Base-by-base conservation (phyloP, 2,888 invertebrate species). In the Petrolisthes cinctipes region DNA sequence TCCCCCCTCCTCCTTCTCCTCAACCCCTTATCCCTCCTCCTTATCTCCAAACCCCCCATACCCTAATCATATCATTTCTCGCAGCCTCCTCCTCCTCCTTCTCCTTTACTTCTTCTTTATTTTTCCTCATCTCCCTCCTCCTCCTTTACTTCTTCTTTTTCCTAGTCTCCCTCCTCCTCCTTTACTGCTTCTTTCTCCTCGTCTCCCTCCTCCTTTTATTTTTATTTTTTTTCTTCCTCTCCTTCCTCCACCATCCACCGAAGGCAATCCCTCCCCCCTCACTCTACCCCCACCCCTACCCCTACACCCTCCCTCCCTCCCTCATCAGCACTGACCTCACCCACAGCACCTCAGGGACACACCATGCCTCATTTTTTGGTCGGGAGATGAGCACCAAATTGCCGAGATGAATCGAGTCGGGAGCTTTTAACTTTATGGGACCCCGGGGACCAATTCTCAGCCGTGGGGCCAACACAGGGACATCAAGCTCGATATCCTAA, bases 311-410 rank as follows among this genome's bases (percentile, higher is more conserved):
- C 68, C 85, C 61, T 17, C 84, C 76, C 61, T 53, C n/a, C 75
- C 75, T 66, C 66, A 17, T 68, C 4, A 61, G 61, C 5, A 78
- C 66, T 61, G 23, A 81, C 66, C 81, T 66, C 81, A 66, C 68
- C 68, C 79, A 71, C 80, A 61, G 71, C 56, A 54, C 85, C 85
- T 85, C 71, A 71, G 80, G 71, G 79, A 80, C 11, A 80, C 11
- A 71, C 53, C 53, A 80, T 56, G 85, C 79, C 85, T 71, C 80
- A 85, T 85, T 85, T 85, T 85, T 85, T 85, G 66, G 76, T 71
- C 85, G 56, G 80, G 68, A 85, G 85, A 85, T 85, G 85, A 85
- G 85, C 80, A 85, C 78, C 85, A 85, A 85, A 85, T 85, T 85
- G 85, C 73, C 80, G 80, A 85, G 85, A 85, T 85, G 80, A 80